phyloP scores from a whole-genome alignment of 2,888 invertebrate species.

The Spodoptera littoralis region DNA sequence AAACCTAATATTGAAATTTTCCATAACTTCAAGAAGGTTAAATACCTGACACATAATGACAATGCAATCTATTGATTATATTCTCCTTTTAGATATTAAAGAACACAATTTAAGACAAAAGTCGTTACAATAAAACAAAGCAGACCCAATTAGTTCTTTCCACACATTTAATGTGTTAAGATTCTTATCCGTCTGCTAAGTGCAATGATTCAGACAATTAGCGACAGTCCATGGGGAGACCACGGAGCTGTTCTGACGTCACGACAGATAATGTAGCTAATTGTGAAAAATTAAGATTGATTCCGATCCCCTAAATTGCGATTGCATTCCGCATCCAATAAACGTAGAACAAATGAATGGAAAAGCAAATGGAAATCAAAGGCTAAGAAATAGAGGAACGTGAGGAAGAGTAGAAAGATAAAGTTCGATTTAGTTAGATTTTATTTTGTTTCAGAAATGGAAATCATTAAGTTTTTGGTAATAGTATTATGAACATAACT shows the following conservation, averaged over 20 bases:
- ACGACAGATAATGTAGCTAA: slow-evolving; percentile 23
- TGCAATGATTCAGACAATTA: slow-evolving; percentile 37
- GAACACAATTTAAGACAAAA: too few species aligned
- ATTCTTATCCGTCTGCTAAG: slow-evolving; percentile 30
- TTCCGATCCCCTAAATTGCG: neutral
- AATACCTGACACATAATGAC: too few species aligned
- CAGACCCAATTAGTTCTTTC: slow-evolving; percentile 1
- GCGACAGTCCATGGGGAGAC: slow-evolving; percentile 26
- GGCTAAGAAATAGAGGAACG: neutral
- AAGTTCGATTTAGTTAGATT: too few species aligned
- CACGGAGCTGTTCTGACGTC: slow-evolving; percentile 8
- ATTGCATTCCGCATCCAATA: slow-evolving; percentile 3
- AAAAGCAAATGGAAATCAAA: slow-evolving; percentile 9
- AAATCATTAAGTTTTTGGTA: too few species aligned
- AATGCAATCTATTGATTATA: too few species aligned
- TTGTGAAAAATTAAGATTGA: slow-evolving; percentile 43
- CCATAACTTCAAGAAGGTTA: too few species aligned
- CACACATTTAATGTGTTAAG: slow-evolving; percentile 7
- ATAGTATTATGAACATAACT: too few species aligned
- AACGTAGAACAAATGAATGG: slow-evolving; percentile 3
- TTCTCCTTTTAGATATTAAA: too few species aligned
- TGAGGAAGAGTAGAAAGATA: too few species aligned
- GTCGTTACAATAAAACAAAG: neutral
- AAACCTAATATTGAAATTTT: too few species aligned
- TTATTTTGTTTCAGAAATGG: too few species aligned